phyloP scores from a whole-genome alignment of 2,888 invertebrate genomes.

The Iselma pallidipennis region DNA sequence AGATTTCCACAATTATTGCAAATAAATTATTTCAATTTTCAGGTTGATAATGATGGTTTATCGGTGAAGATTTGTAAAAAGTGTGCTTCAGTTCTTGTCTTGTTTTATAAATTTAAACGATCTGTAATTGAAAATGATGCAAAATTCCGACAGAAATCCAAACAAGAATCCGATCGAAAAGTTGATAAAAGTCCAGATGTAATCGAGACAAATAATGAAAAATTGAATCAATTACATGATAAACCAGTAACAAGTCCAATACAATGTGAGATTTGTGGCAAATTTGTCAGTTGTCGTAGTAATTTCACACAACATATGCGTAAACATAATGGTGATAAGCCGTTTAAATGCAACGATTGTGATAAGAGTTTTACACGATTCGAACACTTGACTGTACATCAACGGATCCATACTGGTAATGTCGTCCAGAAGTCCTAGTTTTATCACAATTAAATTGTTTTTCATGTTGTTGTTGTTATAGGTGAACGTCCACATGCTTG shows the following conservation, averaged over 20 bases:
- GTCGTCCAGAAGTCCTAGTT: neutral
- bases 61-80: slow-evolving; percentile 38
- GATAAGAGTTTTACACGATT: slow-evolving; percentile 39
- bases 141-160: slow-evolving; percentile 21
- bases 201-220: neutral
- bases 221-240: slow-evolving; percentile 6
- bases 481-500: slow-evolving; percentile 40
- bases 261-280: slow-evolving; percentile 43
- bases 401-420: slow-evolving; percentile 43
- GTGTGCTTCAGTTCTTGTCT: slow-evolving; percentile 33
- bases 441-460: neutral
- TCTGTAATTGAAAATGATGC: slow-evolving; percentile 32
- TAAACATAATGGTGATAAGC: slow-evolving; percentile 40
- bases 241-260: slow-evolving; percentile 18
- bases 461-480: slow-evolving; percentile 14
- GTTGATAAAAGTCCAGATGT: neutral
- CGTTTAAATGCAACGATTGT: slow-evolving; percentile 41
- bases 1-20: neutral
- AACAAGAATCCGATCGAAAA: neutral
- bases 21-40: slow-evolving; percentile 15
- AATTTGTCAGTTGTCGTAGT: slow-evolving; percentile 36
- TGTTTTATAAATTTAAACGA: slow-evolving; percentile 38
- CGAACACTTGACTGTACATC: slow-evolving; percentile 42
- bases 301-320: slow-evolving; percentile 39
- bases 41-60: slow-evolving; percentile 37